Evolutionary conservation across 2,797 vertebrate genomes (phyloP), one percentile per base, ranked within the genome.

Genomic region (Eospalax fontanierii): DNA sequence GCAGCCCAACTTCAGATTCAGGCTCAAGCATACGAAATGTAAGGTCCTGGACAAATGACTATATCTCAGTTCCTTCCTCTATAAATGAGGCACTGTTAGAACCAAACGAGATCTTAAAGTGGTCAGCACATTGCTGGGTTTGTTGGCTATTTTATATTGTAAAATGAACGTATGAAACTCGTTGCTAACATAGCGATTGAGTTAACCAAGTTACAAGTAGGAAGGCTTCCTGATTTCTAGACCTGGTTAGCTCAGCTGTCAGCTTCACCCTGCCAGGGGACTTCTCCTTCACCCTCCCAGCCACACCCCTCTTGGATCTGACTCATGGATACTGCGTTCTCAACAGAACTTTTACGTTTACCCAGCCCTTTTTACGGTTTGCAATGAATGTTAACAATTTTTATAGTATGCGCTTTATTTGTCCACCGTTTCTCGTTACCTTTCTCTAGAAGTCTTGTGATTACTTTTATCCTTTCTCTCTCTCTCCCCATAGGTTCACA

Each of bases 281-380:
- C 30, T 74, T 89, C n/a, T 94, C 30, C 61, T 89, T 16, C 61
- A 28, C 6, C 38, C 35, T 89, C 19, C 43, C 5, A 38, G 7
- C 80, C 61, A 93, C 73, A 66, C 19, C 2, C 46, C 21, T 73
- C 46, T 16, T 33, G 66, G 78, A 21, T 83, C 71, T 82, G 65
- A 57, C 63, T 28, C 30, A 7, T 1, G n/a, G 71, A 68, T 24
- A 26, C 14, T 0, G 16, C 43, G 35, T 40, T 83, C 79, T 90
- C 75, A 92, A 61, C 0, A 43, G 71, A 91, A 74, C 63, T 79
- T 68, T 54, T 54, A 73, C 26, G 33, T 74, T 78, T 83, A 78
- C 16, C 14, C 22, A 83, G 75, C 33, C 54, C 43, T 89, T 76
- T 94, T 94, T 79, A 91, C n/a, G 57, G 50, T 71, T 91, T 71